Conservation (phyloP, 2,113 vertebrate genomes). For the Cyphomyrus discorhynchus region DNA sequence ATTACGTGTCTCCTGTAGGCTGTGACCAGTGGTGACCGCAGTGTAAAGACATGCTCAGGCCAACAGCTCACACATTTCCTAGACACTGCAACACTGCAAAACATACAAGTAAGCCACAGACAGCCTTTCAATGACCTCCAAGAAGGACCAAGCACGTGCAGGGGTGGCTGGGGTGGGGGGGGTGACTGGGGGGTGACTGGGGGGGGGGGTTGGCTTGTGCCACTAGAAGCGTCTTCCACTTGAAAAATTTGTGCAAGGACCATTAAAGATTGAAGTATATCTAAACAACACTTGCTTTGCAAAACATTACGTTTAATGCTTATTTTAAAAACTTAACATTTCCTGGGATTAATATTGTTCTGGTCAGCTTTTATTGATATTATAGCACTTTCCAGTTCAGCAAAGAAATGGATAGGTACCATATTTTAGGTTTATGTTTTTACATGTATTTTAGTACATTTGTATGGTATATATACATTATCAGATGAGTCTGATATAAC, state of each 20-base stretch:
- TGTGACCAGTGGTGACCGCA: not conserved
- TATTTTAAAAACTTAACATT: not conserved
- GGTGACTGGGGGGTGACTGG: too few species aligned
- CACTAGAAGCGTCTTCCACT: not conserved
- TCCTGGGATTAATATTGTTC: not conserved
- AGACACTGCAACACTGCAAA: not conserved
- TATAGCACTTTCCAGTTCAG: not conserved
- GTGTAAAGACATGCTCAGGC: not conserved
- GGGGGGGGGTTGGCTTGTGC: not conserved
- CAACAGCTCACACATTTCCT: not conserved
- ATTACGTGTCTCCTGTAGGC: not conserved
- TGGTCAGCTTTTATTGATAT: not conserved
- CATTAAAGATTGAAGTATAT: not conserved
- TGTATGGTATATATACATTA: not conserved
- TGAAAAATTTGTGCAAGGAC: not conserved
- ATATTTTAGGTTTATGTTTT: not conserved
- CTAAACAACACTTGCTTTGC: not conserved
- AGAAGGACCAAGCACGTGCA: not conserved
- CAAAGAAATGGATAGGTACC: not conserved
- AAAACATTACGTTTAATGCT: not conserved
- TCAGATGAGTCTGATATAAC: not conserved
- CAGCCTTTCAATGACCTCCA: not conserved
- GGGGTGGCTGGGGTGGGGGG: not conserved
- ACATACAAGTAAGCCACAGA: not conserved
- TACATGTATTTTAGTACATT: not conserved